Conservation (phyloP, 2,113 vertebrate genomes). For the Mugil cephalus region DNA sequence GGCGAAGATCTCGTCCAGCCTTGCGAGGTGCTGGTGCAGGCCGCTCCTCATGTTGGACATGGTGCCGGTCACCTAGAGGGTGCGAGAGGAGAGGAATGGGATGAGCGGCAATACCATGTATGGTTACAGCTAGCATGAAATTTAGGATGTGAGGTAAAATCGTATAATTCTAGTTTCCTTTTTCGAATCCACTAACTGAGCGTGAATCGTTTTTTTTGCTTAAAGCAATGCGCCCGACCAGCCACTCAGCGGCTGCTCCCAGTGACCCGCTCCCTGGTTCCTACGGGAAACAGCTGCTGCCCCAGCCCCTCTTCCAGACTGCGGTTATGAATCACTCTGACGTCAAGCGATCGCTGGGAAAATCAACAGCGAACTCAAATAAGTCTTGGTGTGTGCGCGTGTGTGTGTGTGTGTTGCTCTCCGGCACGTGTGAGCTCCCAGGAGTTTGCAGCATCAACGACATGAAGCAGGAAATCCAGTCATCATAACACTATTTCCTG, state of each 20-base stretch:
- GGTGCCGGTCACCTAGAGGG: constrained; percentile 86
- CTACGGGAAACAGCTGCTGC: constrained; percentile 8
- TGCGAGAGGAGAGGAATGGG: accelerated
- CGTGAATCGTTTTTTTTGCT: not conserved
- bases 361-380: not conserved
- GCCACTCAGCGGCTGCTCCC: constrained; percentile 5
- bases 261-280: not conserved
- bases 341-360: not conserved
- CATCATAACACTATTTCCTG: constrained; percentile 3
- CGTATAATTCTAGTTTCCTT: not conserved
- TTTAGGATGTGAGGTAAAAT: too few species aligned
- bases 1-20: constrained; percentile 92
- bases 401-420: too few species aligned
- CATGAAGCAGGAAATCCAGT: not conserved
- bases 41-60: constrained; percentile 85
- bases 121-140: not conserved
- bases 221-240: constrained; percentile 17
- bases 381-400: not conserved
- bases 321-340: not conserved
- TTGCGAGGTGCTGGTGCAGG: constrained; percentile 88
- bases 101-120: not conserved
- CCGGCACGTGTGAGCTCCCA: not conserved
- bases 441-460: not conserved
- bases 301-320: not conserved
- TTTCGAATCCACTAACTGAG: not conserved